These are phyloP conservation scores for Nannoperca australis DNA, from an alignment of 2,797 vertebrate genomes.

Conservation along the genomic window DNA sequence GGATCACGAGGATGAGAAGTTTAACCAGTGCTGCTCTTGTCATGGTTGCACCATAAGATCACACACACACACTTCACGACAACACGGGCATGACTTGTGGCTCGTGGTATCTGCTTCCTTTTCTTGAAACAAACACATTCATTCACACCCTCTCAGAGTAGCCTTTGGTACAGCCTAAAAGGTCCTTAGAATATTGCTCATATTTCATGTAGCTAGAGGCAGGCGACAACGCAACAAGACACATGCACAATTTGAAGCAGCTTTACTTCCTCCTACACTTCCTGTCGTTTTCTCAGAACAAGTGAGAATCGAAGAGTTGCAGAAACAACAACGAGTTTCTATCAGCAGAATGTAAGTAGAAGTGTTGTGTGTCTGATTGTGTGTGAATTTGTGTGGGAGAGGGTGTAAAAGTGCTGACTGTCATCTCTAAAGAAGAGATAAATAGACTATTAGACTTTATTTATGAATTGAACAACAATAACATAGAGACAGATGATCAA, in stretches of 20 bases:
- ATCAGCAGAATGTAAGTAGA: slow-evolving; percentile 61
- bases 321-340: slow-evolving; percentile 32
- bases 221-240: neutral
- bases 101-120: slow-evolving; percentile 39
- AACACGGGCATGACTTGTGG: slow-evolving; percentile 19
- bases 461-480: neutral
- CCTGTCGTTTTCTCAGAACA: slow-evolving; percentile 73
- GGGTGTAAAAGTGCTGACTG: neutral
- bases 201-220: slow-evolving; percentile 13
- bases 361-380: slow-evolving; percentile 3
- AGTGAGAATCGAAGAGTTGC: slow-evolving; percentile 47
- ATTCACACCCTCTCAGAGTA: slow-evolving; percentile 6
- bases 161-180: neutral
- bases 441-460: neutral
- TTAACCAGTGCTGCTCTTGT: slow-evolving; percentile 83
- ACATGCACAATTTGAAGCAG: slow-evolving; percentile 14
- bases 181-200: neutral
- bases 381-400: neutral
- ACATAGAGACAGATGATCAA: neutral
- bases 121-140: slow-evolving; percentile 15
- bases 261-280: slow-evolving; percentile 82
- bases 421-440: neutral
- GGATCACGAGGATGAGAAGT: slow-evolving; percentile 86
- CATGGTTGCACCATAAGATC: slow-evolving; percentile 59
- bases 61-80: slow-evolving; percentile 18